Base-by-base conservation (phyloP, 92 coral and sea anemone genomes). In the Zoanthus sansibaricus region DNA sequence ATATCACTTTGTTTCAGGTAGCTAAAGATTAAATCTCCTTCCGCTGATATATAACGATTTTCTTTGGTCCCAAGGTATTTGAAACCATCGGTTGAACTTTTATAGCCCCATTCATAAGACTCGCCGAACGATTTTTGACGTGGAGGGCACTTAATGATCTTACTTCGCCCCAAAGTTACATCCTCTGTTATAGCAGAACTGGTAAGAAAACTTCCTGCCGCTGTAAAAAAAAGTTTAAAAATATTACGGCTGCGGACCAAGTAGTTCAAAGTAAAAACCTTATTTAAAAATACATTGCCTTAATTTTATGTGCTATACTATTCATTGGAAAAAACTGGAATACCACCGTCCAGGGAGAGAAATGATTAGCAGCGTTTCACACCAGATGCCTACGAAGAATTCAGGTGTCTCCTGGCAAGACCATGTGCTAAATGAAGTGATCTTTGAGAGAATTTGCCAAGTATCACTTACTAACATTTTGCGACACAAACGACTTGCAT, bases 91-190 rank as follows among this genome's bases (percentile, higher is more conserved):
- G 1, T 6, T 3, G 0, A 1, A 5, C 18, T 0, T 9, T 9
- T 13, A 10, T 7, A 20, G 6, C 45, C 85, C 85, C 85, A 80
- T 3, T 67, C 37, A 31, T 80, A 66, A 25, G 21, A 10, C 42
- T 17, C 62, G 7, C 75, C 75, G 9, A 80, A 80, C 1, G 61
- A 46, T 49, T 66, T 71, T 5, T 54, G 61, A 5, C 59, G 85
- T 13, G 85, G 75, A 18, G 85, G 85, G 7, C 85, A 80, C 75
- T 64, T 25, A 10, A 80, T 80, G 6, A 71, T 21, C 14, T 64
- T 80, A 0, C 17, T 20, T 16, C 62, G 21, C 16, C 85, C 85
- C 14, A 80, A 16, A 0, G 85, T 80, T 25, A 80, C 61, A 52
- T 80, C 62, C 16, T 44, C 59, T 64, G 61, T 67, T 21, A 20